A percentile compares a stretch with the other conserved stretches of the same genome.
Conservation (phyloP, 1,140 invertebrate genomes). For the Drosophila seguyi region DNA sequence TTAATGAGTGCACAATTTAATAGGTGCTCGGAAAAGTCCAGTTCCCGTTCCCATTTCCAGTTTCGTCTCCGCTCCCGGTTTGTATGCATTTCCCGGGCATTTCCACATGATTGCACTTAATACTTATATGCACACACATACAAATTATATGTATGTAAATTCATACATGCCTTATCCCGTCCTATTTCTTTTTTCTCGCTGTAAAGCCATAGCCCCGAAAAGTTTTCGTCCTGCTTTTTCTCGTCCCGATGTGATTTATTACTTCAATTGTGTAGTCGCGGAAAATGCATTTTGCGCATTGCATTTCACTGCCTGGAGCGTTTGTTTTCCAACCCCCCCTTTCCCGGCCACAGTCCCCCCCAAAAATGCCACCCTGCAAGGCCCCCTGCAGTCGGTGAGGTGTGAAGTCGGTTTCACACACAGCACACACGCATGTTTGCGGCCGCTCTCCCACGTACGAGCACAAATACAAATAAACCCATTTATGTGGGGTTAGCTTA, state of each 20-base stretch:
- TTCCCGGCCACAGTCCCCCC: neutral
- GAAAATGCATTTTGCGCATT: slow-evolving; percentile 82
- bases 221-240: slow-evolving; percentile 17
- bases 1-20: slow-evolving; percentile 82
- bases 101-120: slow-evolving; percentile 82
- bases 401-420: slow-evolving; percentile 72
- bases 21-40: slow-evolving; percentile 67
- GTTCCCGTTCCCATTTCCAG: slow-evolving; percentile 14
- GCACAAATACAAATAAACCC: slow-evolving; percentile 21
- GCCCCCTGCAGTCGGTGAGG: slow-evolving; percentile 47
- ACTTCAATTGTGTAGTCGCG: slow-evolving; percentile 82
- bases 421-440: slow-evolving; percentile 63
- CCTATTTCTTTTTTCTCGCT: slow-evolving; percentile 34
- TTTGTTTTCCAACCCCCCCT: slow-evolving; percentile 59
- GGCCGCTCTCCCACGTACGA: slow-evolving; percentile 28
- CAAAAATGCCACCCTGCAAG: neutral
- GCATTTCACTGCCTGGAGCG: slow-evolving; percentile 77
- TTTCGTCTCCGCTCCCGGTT: slow-evolving; percentile 25
- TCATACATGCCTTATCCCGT: slow-evolving; percentile 41
- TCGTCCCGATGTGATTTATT: slow-evolving; percentile 65
- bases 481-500: slow-evolving; percentile 34
- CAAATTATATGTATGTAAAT: slow-evolving; percentile 18
- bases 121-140: slow-evolving; percentile 46
- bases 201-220: slow-evolving; percentile 41
- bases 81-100: slow-evolving; percentile 67